phyloP scores from a whole-genome alignment of 2,113 vertebrate genomes.

The Danio rerio region GRCz12tu NC_133193.1:50765001-50765500 shows the following conservation, averaged over 20 bases:
- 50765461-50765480: constrained; percentile 32
- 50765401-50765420: constrained; percentile 63
- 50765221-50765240: constrained; percentile 66
- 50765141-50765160: constrained; percentile 66
- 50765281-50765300: constrained; percentile 75
- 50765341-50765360: constrained; percentile 50
- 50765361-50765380: constrained; percentile 37
- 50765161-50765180: constrained; percentile 61
- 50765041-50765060: constrained; percentile 1
- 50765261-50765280: constrained; percentile 67
- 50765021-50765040: constrained; percentile 1
- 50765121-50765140: constrained; percentile 69
- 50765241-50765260: constrained; percentile 70
- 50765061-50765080: constrained; percentile 32
- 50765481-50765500: constrained; percentile 59
- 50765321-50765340: constrained; percentile 64
- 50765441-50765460: constrained; percentile 44
- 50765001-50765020: constrained; percentile 52
- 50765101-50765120: constrained; percentile 66
- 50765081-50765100: constrained; percentile 50
- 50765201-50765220: constrained; percentile 63
- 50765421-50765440: constrained; percentile 54
- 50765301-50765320: constrained; percentile 59
- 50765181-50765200: constrained; percentile 67
- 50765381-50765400: constrained; percentile 41